Conservation (phyloP, 2,797 vertebrate species). For the Centroberyx gerrardi region DNA sequence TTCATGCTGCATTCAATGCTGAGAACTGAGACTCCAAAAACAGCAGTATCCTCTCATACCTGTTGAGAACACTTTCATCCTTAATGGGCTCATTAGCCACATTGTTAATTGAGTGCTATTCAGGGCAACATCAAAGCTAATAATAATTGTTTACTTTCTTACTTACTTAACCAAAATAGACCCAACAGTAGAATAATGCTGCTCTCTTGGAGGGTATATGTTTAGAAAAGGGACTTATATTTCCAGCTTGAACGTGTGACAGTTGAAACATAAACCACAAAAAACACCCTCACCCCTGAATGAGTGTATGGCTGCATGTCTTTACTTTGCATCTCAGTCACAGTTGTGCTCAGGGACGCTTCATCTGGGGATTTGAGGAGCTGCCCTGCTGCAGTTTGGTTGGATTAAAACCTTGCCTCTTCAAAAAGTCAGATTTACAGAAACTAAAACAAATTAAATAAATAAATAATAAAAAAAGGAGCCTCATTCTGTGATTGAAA, state of each 20-base stretch:
- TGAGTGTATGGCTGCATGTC: slow-evolving; percentile 45
- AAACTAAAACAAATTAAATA: neutral
- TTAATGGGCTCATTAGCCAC: slow-evolving; percentile 89
- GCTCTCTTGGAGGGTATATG: slow-evolving; percentile 68
- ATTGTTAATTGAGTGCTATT: slow-evolving; percentile 89
- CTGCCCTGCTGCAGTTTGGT: neutral
- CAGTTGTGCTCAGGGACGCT: neutral
- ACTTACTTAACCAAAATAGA: slow-evolving; percentile 76
- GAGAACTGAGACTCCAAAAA: slow-evolving; percentile 83
- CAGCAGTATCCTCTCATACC: slow-evolving; percentile 88
- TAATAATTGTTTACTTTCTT: slow-evolving; percentile 86
- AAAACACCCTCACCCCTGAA: slow-evolving; percentile 52
- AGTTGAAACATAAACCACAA: slow-evolving; percentile 44
- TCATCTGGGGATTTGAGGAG: neutral
- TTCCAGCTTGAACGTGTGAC: slow-evolving; percentile 47
- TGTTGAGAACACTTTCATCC: slow-evolving; percentile 90
- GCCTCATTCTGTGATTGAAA: neutral
- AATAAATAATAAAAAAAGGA: neutral
- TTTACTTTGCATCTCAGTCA: slow-evolving; percentile 5
- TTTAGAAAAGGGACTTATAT: slow-evolving; percentile 59
- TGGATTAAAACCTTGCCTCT: neutral
- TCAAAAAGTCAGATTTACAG: neutral
- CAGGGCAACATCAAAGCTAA: slow-evolving; percentile 88
- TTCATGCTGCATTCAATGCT: slow-evolving; percentile 82
- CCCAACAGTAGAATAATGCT: slow-evolving; percentile 72